A percentile compares a stretch with the other conserved stretches of the same genome.
Evolutionary conservation across 2,888 invertebrate species (phyloP).

Genomic region (Xanthia icteritia): DNA sequence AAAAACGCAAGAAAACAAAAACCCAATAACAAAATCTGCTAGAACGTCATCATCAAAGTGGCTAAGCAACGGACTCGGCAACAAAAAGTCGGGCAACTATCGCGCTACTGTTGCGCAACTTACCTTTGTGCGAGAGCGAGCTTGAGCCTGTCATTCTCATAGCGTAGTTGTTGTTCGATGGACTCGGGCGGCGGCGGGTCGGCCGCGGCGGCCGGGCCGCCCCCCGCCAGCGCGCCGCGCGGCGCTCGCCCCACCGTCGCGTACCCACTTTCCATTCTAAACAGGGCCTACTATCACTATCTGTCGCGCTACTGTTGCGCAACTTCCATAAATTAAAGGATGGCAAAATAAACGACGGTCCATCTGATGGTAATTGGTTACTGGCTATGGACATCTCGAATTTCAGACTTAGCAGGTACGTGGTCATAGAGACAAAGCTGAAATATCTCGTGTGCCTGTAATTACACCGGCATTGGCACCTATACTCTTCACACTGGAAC

Average conservation of each 20-base stretch:
- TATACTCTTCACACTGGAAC: constrained; percentile 4
- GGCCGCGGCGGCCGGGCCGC: constrained; percentile 49
- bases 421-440: not conserved
- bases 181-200: constrained; percentile 87
- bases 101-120: constrained; percentile 61
- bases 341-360: not conserved
- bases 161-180: constrained; percentile 93
- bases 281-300: constrained; percentile 49
- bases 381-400: not conserved
- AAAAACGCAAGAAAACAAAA: constrained; percentile 42
- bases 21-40: constrained; percentile 23
- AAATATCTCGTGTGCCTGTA: not conserved
- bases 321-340: not conserved
- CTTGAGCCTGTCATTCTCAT: constrained; percentile 98
- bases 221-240: constrained; percentile 69
- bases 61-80: constrained; percentile 13
- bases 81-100: constrained; percentile 33
- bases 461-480: not conserved
- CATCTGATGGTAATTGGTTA: too few relatives aligned
- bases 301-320: constrained; percentile 25
- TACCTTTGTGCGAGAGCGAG: constrained; percentile 94
- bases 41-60: not conserved
- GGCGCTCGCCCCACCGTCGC: constrained; percentile 79
- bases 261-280: constrained; percentile 72
- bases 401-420: too few relatives aligned